phyloP scores from a whole-genome alignment of 2,113 vertebrate species.

The Serinus canaria region DNA sequence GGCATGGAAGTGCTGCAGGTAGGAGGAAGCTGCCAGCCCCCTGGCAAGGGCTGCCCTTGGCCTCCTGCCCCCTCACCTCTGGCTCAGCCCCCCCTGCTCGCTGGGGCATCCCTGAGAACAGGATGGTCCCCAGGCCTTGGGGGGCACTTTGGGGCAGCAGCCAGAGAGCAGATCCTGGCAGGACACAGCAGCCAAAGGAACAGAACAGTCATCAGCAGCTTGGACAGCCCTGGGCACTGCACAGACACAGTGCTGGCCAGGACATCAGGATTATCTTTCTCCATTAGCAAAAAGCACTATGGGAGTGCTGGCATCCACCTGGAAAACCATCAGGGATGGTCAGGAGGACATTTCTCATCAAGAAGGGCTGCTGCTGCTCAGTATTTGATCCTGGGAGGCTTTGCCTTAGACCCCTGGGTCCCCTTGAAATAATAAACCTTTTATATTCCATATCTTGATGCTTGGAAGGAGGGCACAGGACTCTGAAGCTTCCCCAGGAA shows the following conservation, averaged over 20 bases:
- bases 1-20: background rate
- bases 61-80: background rate
- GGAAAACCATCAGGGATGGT: background rate
- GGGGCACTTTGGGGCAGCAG: background rate
- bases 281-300: background rate
- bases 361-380: background rate
- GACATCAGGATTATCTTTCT: slow-evolving; percentile 1
- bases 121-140: background rate
- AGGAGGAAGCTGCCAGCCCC: background rate
- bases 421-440: background rate
- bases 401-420: background rate
- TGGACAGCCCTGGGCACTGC: slow-evolving; percentile 22
- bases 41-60: background rate
- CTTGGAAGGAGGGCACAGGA: background rate
- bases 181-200: background rate
- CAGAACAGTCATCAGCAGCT: background rate
- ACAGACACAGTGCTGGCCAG: background rate
- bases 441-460: background rate
- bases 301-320: slow-evolving; percentile 18
- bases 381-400: background rate
- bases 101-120: background rate
- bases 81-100: background rate
- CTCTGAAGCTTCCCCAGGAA: background rate
- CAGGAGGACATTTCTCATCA: background rate
- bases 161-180: background rate